These are phyloP conservation scores for Crypturellus tataupa DNA, from an alignment of 2,797 vertebrate species.

Conservation along the genomic window DNA sequence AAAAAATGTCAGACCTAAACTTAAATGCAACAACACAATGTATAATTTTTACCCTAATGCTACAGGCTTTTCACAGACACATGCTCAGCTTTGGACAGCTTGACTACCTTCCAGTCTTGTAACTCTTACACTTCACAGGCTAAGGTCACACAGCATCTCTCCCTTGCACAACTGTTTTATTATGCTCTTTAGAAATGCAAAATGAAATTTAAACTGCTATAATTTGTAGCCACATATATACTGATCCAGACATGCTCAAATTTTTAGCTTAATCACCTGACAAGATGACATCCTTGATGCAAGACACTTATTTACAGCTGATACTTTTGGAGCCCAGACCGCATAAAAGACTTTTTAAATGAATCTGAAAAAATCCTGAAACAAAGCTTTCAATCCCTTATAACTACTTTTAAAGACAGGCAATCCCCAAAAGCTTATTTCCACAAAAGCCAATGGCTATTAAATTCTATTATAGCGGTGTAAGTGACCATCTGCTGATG, in stretches of 20 bases:
- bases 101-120: background rate
- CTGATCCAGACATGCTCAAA: background rate
- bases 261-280: background rate
- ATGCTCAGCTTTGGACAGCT: background rate
- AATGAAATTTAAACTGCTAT: background rate
- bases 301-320: background rate
- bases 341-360: background rate
- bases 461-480: background rate
- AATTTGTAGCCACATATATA: background rate
- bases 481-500: conserved; percentile 8
- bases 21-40: background rate
- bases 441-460: conserved; percentile 3
- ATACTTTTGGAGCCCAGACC: background rate
- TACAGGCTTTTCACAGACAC: background rate
- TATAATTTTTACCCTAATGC: background rate
- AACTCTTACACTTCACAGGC: background rate
- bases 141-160: background rate
- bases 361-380: background rate
- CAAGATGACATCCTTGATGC: background rate
- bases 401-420: background rate
- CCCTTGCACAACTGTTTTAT: background rate
- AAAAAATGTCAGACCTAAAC: background rate
- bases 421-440: background rate
- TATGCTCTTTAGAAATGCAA: background rate
- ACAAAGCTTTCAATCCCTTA: background rate